These are phyloP conservation scores for Slavum lentiscoides DNA, from an alignment of 2,888 invertebrate species.

Conservation along the genomic window DNA sequence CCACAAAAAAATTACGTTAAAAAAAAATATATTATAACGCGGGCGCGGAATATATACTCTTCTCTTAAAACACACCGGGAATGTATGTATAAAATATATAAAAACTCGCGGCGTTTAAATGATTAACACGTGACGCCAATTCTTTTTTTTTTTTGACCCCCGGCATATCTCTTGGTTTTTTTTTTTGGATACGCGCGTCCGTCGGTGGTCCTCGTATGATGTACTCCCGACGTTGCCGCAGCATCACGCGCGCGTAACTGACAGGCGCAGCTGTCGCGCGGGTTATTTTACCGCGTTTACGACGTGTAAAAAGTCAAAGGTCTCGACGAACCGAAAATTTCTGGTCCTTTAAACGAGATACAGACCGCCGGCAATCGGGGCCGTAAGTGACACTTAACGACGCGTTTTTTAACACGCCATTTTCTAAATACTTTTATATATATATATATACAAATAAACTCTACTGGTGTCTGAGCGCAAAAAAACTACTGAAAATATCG, in stretches of 20 bases:
- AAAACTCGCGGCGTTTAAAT: conserved; percentile 40
- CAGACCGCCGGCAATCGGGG: too few species aligned
- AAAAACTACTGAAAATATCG: too few species aligned
- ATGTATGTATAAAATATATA: neutral
- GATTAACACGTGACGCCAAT: conserved; percentile 47
- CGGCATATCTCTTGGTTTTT: too few species aligned
- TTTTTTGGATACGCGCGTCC: neutral
- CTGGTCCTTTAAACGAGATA: too few species aligned
- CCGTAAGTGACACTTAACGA: too few species aligned
- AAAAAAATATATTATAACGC: neutral
- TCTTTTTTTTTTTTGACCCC: conserved; percentile 7
- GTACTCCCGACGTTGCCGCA: too few species aligned
- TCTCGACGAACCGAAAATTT: neutral
- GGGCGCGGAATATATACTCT: neutral
- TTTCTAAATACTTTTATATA: too few species aligned
- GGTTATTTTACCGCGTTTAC: conserved; percentile 30
- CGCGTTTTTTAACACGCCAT: too few species aligned
- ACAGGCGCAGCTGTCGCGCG: conserved; percentile 23
- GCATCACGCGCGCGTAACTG: neutral
- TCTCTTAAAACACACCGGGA: neutral
- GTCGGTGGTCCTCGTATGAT: neutral
- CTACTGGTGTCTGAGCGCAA: too few species aligned
- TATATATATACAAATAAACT: too few species aligned
- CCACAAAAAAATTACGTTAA: conserved; percentile 27
- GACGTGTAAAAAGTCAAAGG: conserved; percentile 47